A percentile compares a stretch with the other conserved stretches of the same genome.
These are phyloP conservation scores for Gandaritis pyraliata DNA, from an alignment of 2,888 invertebrate species.

Conservation along the genomic window DNA sequence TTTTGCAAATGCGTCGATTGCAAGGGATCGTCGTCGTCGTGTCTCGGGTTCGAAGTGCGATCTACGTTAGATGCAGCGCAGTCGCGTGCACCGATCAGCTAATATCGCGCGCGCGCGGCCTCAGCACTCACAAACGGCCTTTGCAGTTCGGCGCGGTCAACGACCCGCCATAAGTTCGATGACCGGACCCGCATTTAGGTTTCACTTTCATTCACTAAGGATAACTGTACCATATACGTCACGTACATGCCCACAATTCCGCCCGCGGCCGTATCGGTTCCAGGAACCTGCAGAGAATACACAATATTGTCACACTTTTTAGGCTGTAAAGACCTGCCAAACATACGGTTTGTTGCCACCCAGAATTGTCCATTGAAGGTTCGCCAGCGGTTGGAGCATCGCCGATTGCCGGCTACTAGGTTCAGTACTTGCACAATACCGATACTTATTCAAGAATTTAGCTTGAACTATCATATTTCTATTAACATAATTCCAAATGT, in stretches of 20 bases:
- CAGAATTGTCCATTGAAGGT: conserved; percentile 4
- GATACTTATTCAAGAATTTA: conserved; percentile 26
- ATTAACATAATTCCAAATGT: conserved; percentile 63
- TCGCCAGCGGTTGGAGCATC: conserved; percentile 14
- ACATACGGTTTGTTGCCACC: conserved; percentile 22
- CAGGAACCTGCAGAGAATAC: conserved; percentile 64
- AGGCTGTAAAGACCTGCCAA: conserved; percentile 37
- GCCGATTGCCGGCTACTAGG: conserved; percentile 1
- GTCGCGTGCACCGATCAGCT: conserved; percentile 64
- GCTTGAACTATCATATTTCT: conserved; percentile 42
- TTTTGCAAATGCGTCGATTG: neutral
- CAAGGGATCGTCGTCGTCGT: neutral
- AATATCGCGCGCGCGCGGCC: conserved; percentile 79
- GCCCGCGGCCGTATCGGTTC: conserved; percentile 54
- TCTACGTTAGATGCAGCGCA: conserved; percentile 50
- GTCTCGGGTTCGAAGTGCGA: conserved; percentile 19
- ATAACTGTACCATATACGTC: conserved; percentile 82
- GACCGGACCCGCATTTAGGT: conserved; percentile 81
- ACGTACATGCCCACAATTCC: conserved; percentile 66
- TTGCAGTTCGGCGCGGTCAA: conserved; percentile 83
- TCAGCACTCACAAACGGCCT: conserved; percentile 83
- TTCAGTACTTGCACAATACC: conserved; percentile 28
- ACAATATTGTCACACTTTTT: conserved; percentile 52
- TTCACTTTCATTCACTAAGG: conserved; percentile 84
- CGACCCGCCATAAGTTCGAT: conserved; percentile 75